Percentiles rank a stretch among this genome's conserved stretches.
phyloP scores from a whole-genome alignment of 2,113 vertebrate genomes.

The Sarotherodon lohbergeri region DNA sequence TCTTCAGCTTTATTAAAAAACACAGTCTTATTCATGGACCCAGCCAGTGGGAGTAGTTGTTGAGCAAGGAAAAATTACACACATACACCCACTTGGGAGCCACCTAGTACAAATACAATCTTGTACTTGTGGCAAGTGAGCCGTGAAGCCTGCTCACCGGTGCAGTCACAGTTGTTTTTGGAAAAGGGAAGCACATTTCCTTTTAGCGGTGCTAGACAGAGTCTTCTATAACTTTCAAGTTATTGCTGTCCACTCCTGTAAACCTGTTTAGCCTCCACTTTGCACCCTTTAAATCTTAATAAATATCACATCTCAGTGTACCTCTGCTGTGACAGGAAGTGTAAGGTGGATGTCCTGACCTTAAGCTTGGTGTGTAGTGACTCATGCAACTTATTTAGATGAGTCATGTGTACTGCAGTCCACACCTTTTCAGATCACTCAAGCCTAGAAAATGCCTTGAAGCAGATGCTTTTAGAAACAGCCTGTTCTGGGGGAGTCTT shows the following conservation, averaged over 20 bases:
- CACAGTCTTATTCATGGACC: not conserved
- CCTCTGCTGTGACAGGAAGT: not conserved
- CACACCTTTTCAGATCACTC: constrained; percentile 23
- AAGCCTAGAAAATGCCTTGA: constrained; percentile 14
- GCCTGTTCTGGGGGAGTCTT: not conserved
- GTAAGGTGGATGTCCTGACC: not conserved
- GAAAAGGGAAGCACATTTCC: not conserved
- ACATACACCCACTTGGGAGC: not conserved
- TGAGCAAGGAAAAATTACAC: not conserved
- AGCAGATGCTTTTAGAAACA: constrained; percentile 6
- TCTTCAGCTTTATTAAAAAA: not conserved
- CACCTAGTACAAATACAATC: not conserved
- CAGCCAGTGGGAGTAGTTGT: not conserved
- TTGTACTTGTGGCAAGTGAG: constrained; percentile 15
- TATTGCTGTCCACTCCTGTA: not conserved
- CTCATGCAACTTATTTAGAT: constrained; percentile 31
- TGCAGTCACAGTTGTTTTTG: not conserved
- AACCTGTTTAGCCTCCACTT: not conserved
- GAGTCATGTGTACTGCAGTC: constrained; percentile 21
- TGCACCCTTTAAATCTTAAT: not conserved
- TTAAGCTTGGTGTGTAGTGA: constrained; percentile 1
- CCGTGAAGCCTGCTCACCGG: not conserved
- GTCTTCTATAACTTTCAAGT: not conserved
- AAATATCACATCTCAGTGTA: not conserved
- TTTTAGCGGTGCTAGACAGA: not conserved